A percentile compares a stretch with the other conserved stretches of the same genome.
Evolutionary conservation across 2,797 vertebrate genomes (phyloP).

Genomic region (Sphenodon punctatus): DNA sequence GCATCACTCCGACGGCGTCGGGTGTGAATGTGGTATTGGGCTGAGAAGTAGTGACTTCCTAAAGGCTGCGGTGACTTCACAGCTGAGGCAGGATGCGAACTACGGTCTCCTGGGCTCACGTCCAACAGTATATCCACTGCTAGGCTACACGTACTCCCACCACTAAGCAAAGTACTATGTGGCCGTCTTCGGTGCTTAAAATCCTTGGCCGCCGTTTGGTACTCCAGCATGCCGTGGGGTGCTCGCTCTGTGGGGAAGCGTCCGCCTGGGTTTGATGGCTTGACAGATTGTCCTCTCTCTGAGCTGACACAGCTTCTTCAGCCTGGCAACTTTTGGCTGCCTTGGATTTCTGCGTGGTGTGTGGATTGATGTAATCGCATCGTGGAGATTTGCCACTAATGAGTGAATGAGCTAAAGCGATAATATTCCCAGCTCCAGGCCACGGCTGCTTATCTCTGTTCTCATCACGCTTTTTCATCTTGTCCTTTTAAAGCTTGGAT

Average conservation of each 20-base stretch:
- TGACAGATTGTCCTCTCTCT: not conserved
- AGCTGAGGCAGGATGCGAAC: too few species aligned
- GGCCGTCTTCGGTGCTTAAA: not conserved
- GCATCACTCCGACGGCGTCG: too few species aligned
- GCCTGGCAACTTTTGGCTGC: not conserved
- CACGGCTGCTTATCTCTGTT: not conserved
- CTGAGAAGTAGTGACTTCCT: too few species aligned
- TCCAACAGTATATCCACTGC: too few species aligned
- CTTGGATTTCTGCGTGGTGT: not conserved
- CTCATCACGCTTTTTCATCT: not conserved
- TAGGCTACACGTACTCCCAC: not conserved
- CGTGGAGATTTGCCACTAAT: not conserved
- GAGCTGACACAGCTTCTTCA: not conserved
- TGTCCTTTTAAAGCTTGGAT: not conserved
- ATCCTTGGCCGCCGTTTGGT: not conserved
- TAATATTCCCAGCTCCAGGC: not conserved
- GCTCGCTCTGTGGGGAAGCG: not conserved
- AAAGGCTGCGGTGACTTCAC: too few species aligned
- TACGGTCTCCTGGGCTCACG: too few species aligned
- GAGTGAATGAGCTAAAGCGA: not conserved
- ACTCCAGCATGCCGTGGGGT: not conserved
- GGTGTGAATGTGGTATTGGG: too few species aligned
- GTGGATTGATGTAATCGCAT: not conserved
- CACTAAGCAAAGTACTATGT: not conserved
- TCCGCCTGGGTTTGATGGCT: not conserved